A percentile compares a stretch with the other conserved stretches of the same genome.
phyloP scores from a whole-genome alignment of 1,140 invertebrate genomes.

The Oedothorax gibbosus region DNA sequence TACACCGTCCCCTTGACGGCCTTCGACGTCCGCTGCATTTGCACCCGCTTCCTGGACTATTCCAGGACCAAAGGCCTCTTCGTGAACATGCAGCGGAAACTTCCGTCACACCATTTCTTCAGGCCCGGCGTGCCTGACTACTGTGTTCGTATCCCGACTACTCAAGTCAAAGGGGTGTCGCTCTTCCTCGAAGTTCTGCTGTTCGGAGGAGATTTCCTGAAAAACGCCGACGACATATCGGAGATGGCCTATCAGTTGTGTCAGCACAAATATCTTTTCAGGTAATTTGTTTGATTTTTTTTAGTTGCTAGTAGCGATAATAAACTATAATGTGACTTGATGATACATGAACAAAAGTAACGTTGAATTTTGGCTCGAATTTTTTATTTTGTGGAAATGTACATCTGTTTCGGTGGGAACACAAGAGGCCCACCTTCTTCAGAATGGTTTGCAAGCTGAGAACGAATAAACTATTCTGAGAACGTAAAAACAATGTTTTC shows the following conservation, averaged over 20 bases:
- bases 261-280: slow-evolving; percentile 32
- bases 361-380: too few species aligned
- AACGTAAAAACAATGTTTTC: too few species aligned
- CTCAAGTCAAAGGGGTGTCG: slow-evolving; percentile 39
- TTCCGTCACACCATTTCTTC: slow-evolving; percentile 29
- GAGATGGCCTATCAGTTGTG: slow-evolving; percentile 45
- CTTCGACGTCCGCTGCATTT: slow-evolving; percentile 40
- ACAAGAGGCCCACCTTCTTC: too few species aligned
- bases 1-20: slow-evolving; percentile 26
- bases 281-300: background rate
- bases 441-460: too few species aligned
- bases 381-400: too few species aligned
- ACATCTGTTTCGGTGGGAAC: too few species aligned
- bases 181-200: slow-evolving; percentile 38
- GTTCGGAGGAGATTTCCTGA: background rate
- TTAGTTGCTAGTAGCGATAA: too few species aligned
- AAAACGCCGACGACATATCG: slow-evolving; percentile 29
- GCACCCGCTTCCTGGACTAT: slow-evolving; percentile 33
- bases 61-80: slow-evolving; percentile 35
- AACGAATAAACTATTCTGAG: too few species aligned
- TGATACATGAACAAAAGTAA: too few species aligned
- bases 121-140: slow-evolving; percentile 15
- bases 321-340: too few species aligned
- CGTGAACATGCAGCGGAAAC: slow-evolving; percentile 18
- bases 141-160: slow-evolving; percentile 33